phyloP scores from a whole-genome alignment of 2,113 vertebrate genomes.

The Oncorhynchus keta region DNA sequence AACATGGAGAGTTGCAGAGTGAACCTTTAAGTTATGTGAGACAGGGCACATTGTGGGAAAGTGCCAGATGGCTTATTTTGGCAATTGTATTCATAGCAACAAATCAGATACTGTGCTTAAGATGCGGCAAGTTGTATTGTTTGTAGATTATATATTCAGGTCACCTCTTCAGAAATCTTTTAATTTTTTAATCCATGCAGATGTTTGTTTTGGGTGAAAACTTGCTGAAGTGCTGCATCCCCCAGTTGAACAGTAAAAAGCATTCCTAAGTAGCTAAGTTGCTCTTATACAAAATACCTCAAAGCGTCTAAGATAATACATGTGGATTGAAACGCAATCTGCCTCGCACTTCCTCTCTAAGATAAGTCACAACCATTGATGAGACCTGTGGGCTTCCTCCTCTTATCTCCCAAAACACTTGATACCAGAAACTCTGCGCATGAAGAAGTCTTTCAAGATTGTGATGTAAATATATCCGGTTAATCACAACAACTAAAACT shows the following conservation, averaged over 20 bases:
- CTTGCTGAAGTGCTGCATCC: conserved; percentile 75
- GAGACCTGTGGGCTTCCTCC: conserved; percentile 76
- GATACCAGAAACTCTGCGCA: conserved; percentile 72
- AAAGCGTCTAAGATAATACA: conserved; percentile 79
- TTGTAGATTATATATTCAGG: conserved; percentile 81
- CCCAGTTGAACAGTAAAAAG: conserved; percentile 76
- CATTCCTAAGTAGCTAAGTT: conserved; percentile 76
- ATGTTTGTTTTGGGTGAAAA: conserved; percentile 78
- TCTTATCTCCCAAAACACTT: conserved; percentile 77
- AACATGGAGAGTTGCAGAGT: conserved; percentile 63
- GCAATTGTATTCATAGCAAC: conserved; percentile 73
- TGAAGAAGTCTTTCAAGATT: conserved; percentile 78
- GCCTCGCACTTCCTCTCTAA: conserved; percentile 71
- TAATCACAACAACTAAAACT: conserved; percentile 70
- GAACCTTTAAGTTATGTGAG: conserved; percentile 71
- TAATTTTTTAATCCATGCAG: conserved; percentile 76
- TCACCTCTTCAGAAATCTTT: conserved; percentile 74
- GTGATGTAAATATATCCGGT: conserved; percentile 77
- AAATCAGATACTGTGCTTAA: conserved; percentile 67
- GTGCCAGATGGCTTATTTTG: conserved; percentile 71
- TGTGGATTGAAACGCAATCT: conserved; percentile 82
- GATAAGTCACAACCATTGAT: conserved; percentile 79
- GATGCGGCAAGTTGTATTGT: conserved; percentile 69
- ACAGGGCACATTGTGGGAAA: conserved; percentile 60
- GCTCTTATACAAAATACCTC: conserved; percentile 78